Evolutionary conservation across 53 echinoderm and acorn worm genomes (phyloP), one percentile per base, ranked within the genome.

Genomic region (Hippasteria phrygiana): DNA sequence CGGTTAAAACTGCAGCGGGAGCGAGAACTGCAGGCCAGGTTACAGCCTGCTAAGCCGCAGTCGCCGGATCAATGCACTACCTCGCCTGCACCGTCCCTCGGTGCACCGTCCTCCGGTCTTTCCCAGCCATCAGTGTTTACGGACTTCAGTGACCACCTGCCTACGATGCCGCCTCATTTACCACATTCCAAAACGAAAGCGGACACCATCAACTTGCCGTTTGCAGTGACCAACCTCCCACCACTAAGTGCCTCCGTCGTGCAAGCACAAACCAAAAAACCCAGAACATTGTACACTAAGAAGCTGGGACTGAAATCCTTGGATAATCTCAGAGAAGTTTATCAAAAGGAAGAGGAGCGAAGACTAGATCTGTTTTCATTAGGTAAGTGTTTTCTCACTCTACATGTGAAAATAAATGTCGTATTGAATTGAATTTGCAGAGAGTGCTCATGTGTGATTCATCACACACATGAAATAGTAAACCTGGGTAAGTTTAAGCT

Each of bases 301-400:
- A 95, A 95, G 69, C 87, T 93, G 28, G 90, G 87, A 80, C 86
- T 93, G 32, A 47, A 69, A 46, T 92, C 88, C 73, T 80, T 97
- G 78, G 97, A 97, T 74, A 87, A 43, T 74, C 78, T 97, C 71
- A 67, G 93, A 47, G 88, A 92, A 12, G 51, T 80, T 66, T 93
- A 94, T 69, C 95, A 95, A 78, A 62, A 59, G 47, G 93, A 93
- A 67, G 97, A 97, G 75, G 92, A 92, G 35, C 74, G 77, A 75
- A 88, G 92, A 82, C 87, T 90, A 69, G 97, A 95, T 92, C 88
- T 97, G 53, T 97, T 95, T 84, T 94, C 97, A 27, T 79, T 94
- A 80, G 95, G 97, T 95, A 89, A 94, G 95, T 90, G 6, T 69
- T 35, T 6, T 29, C 10, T 34, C 34, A 69, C 69, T 62, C 24